phyloP scores from a whole-genome alignment of 2,888 invertebrate genomes.

The Cryptocephalus moraei region DNA sequence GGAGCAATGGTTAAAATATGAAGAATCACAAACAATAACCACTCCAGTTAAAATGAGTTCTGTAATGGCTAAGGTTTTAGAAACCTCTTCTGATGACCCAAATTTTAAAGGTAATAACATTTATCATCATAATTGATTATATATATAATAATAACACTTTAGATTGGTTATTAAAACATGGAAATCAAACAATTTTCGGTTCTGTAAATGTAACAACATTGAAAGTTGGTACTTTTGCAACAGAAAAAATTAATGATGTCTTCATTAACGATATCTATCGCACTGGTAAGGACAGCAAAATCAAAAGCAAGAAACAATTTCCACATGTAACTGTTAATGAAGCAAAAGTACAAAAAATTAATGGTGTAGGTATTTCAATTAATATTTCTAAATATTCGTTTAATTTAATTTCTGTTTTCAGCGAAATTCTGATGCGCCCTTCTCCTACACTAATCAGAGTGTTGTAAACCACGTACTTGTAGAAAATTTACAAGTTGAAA shows the following conservation, averaged over 20 bases:
- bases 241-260: constrained; percentile 23
- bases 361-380: constrained; percentile 14
- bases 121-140: too few relatives aligned
- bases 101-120: constrained; percentile 18
- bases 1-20: constrained; percentile 24
- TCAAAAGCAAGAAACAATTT: constrained; percentile 26
- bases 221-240: constrained; percentile 15
- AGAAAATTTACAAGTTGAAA: constrained; percentile 25
- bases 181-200: constrained; percentile 15
- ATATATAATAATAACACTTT: constrained; percentile 4
- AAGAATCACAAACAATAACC: constrained; percentile 23
- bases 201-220: constrained; percentile 17
- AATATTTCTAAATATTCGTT: neutral
- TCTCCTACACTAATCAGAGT: constrained; percentile 11
- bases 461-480: constrained; percentile 15
- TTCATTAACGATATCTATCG: constrained; percentile 23
- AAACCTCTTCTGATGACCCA: constrained; percentile 12
- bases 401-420: too few relatives aligned
- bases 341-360: constrained; percentile 13
- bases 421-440: too few relatives aligned
- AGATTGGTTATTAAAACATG: constrained; percentile 20
- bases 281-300: constrained; percentile 2
- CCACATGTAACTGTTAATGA: constrained; percentile 14
- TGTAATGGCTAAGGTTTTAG: constrained; percentile 14
- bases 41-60: constrained; percentile 18